phyloP scores from a whole-genome alignment of 2,113 vertebrate genomes.

The Tachycineta bicolor region DNA sequence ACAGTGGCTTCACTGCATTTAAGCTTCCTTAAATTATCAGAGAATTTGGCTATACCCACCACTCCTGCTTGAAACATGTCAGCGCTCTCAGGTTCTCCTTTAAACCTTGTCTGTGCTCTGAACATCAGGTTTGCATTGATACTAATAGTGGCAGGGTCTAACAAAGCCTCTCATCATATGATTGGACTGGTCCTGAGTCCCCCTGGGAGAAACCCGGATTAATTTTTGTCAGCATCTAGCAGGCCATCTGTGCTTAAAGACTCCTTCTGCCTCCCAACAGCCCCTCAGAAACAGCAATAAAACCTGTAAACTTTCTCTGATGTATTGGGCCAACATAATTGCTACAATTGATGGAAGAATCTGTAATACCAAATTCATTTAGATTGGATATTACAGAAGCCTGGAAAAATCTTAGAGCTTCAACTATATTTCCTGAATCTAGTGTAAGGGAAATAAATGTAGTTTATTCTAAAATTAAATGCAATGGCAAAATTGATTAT shows the following conservation, averaged over 20 bases:
- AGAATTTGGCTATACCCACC: background rate
- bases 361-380: background rate
- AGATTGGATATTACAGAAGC: background rate
- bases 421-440: background rate
- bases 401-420: background rate
- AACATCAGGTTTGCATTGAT: background rate
- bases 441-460: background rate
- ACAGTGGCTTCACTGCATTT: background rate
- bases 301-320: background rate
- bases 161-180: background rate
- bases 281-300: background rate
- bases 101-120: background rate
- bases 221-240: background rate
- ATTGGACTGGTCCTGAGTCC: background rate
- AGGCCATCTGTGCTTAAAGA: background rate
- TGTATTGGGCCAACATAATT: background rate
- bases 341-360: background rate
- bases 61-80: background rate
- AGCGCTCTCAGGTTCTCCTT: background rate
- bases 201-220: background rate
- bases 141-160: background rate
- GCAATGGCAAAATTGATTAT: background rate
- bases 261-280: background rate
- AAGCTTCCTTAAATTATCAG: background rate
- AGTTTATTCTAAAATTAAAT: conserved; percentile 43